phyloP scores from a whole-genome alignment of 1,140 invertebrate species.

The Calephelis nemesis region DNA sequence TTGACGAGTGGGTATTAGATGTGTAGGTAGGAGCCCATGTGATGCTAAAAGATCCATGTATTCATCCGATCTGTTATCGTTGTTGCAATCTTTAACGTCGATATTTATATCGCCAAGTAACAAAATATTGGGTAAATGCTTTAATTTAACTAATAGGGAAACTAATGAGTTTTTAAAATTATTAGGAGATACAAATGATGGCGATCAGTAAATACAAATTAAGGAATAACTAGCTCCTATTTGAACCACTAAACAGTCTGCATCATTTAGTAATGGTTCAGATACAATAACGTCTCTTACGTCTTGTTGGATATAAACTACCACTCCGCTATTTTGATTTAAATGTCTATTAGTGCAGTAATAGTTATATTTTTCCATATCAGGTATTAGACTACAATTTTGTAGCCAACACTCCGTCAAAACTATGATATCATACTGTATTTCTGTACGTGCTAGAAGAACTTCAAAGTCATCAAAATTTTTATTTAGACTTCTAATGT shows the following conservation, averaged over 20 bases:
- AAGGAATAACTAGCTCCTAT: not conserved
- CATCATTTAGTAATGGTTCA: slow-evolving; percentile 17
- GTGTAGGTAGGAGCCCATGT: not conserved
- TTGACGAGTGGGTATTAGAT: not conserved
- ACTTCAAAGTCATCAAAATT: slow-evolving; percentile 25
- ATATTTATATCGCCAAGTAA: slow-evolving; percentile 23
- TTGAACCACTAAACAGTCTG: not conserved
- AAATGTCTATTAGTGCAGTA: slow-evolving; percentile 18
- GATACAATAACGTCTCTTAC: slow-evolving; percentile 1
- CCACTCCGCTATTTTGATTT: slow-evolving; percentile 11
- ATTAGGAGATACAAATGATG: slow-evolving; percentile 2
- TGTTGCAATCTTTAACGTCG: slow-evolving; percentile 6
- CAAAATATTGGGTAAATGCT: slow-evolving; percentile 2
- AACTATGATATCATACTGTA: slow-evolving; percentile 28
- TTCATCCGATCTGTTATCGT: not conserved
- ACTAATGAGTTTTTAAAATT: not conserved
- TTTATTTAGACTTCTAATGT: slow-evolving; percentile 28
- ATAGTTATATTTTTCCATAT: slow-evolving; percentile 14
- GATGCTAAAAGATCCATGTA: slow-evolving; percentile 4
- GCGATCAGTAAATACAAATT: slow-evolving; percentile 2
- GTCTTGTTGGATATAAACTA: slow-evolving; percentile 25
- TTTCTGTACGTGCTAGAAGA: slow-evolving; percentile 16
- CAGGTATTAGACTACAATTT: slow-evolving; percentile 3
- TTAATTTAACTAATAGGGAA: not conserved
- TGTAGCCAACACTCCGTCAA: slow-evolving; percentile 30